Conservation (phyloP, 2,797 vertebrate genomes). For the Mycteria americana region DNA sequence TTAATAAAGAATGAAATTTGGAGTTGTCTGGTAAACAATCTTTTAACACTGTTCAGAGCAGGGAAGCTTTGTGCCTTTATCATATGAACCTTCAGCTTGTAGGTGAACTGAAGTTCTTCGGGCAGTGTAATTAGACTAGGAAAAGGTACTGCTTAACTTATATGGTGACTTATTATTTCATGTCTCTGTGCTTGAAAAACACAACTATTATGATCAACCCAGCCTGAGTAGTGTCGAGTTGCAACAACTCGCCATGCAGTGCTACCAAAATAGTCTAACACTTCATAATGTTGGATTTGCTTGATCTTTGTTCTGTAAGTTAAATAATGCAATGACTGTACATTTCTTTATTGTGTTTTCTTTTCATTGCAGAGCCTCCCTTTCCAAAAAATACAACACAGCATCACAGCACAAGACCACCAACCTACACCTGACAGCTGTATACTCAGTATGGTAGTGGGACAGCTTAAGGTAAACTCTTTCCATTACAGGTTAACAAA, state of each 20-base stretch:
- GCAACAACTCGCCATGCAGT: neutral
- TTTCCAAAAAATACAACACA: slow-evolving; percentile 98
- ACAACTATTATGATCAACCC: neutral
- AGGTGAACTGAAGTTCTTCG: neutral
- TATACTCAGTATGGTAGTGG: slow-evolving; percentile 99
- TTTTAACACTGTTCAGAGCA: neutral
- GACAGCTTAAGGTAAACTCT: slow-evolving; percentile 92
- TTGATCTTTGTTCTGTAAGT: neutral
- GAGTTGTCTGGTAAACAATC: neutral
- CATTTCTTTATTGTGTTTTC: neutral
- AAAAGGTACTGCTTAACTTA: neutral
- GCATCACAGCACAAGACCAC: slow-evolving; percentile 98
- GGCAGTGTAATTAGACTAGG: neutral
- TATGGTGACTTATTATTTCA: neutral
- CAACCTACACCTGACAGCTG: slow-evolving; percentile 97
- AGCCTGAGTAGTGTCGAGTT: neutral
- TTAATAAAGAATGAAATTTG: neutral
- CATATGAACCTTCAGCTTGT: neutral
- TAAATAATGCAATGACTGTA: neutral
- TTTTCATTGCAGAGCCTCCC: slow-evolving; percentile 87
- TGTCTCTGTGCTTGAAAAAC: neutral
- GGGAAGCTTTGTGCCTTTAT: neutral
- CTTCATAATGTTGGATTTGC: neutral
- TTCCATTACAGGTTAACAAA: neutral
- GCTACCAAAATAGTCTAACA: neutral